These are phyloP conservation scores for Hippopotamyrus pictus DNA, from an alignment of 2,797 vertebrate species.

Conservation along the genomic window DNA sequence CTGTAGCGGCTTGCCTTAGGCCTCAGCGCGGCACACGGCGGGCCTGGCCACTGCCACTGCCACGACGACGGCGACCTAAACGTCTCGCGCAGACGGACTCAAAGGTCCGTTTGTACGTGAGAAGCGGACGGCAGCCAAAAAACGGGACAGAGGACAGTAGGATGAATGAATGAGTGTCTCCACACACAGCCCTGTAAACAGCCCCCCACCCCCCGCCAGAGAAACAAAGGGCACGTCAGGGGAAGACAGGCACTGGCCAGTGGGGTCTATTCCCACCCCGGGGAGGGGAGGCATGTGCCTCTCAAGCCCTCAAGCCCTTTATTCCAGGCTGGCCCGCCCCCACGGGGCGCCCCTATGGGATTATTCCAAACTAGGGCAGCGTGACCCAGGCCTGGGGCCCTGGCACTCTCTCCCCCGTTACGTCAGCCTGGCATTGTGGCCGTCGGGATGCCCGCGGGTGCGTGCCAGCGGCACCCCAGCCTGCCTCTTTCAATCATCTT, in stretches of 20 bases:
- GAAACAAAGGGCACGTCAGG: slow-evolving; percentile 15
- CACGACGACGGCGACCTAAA: too few species aligned
- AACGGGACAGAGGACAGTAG: background rate
- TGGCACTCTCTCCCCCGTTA: background rate
- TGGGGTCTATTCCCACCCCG: background rate
- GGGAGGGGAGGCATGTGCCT: background rate
- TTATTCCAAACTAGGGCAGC: slow-evolving; percentile 33
- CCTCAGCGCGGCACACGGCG: background rate
- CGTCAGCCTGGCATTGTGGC: slow-evolving; percentile 2
- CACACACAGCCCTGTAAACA: slow-evolving; percentile 13
- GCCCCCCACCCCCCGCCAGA: background rate
- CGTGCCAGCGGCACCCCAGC: background rate
- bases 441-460: background rate
- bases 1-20: background rate
- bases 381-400: slow-evolving; percentile 6
- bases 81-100: background rate
- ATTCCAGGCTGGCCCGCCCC: background rate
- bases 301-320: background rate
- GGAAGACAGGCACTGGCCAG: background rate
- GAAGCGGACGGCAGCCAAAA: background rate
- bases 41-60: background rate
- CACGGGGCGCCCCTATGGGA: background rate
- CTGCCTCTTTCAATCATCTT: background rate
- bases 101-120: background rate
- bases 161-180: background rate